Conservation (phyloP, 2,113 vertebrate species). For the Mobula birostris region DNA sequence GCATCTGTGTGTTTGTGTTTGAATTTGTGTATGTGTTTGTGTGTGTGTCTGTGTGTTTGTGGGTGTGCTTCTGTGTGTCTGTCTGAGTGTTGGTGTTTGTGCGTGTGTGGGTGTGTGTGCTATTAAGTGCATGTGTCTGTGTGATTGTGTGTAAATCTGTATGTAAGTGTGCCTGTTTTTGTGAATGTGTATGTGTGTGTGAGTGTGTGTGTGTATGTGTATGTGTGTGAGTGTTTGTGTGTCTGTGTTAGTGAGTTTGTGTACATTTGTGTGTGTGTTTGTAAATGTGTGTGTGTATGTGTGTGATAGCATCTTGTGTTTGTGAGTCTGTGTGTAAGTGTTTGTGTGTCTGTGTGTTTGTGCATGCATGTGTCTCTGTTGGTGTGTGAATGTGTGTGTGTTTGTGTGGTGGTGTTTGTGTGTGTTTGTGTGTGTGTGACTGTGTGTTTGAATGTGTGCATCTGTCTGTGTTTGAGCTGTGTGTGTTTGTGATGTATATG, state of each 20-base stretch:
- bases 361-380: too few species aligned
- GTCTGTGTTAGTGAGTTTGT: not conserved
- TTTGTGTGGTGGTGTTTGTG: too few species aligned
- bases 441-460: too few species aligned
- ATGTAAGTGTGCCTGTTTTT: not conserved
- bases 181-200: not conserved
- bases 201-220: not conserved
- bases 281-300: not conserved
- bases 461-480: too few species aligned
- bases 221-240: not conserved
- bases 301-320: not conserved
- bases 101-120: not conserved
- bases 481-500: not conserved
- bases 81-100: not conserved
- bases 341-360: not conserved
- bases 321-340: not conserved
- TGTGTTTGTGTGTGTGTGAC: not conserved
- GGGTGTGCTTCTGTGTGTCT: not conserved
- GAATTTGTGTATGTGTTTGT: not conserved
- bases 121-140: not conserved
- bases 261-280: not conserved
- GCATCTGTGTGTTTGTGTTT: not conserved
- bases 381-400: too few species aligned
- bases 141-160: not conserved
- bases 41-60: not conserved